Conservation (phyloP, 2,797 vertebrate species). For the Epinephelus awoara region DNA sequence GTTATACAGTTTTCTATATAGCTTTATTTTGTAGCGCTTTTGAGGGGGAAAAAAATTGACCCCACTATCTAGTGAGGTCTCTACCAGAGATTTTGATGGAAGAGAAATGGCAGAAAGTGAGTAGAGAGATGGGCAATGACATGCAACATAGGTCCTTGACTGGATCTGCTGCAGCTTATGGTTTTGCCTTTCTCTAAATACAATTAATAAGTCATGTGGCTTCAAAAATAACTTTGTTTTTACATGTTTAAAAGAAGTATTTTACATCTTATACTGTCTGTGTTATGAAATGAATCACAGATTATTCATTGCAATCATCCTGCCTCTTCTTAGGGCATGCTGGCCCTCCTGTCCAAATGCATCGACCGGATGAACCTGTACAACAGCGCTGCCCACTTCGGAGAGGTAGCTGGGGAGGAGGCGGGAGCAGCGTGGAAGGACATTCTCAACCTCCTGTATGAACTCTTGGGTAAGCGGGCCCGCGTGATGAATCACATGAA, state of each 20-base stretch:
- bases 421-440: conserved; percentile 94
- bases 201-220: not conserved
- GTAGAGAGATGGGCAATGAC: not conserved
- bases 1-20: not conserved
- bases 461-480: conserved; percentile 90
- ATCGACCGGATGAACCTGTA: conserved; percentile 97
- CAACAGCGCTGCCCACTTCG: conserved; percentile 94
- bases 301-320: not conserved
- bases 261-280: not conserved
- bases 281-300: not conserved
- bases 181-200: no score
- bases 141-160: not conserved
- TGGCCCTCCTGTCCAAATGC: conserved; percentile 94
- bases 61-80: not conserved
- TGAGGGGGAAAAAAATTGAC: no score
- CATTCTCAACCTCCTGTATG: conserved; percentile 96
- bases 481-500: conserved; percentile 46
- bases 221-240: not conserved
- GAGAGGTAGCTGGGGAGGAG: conserved; percentile 92
- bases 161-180: not conserved
- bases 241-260: not conserved
- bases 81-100: not conserved
- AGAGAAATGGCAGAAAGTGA: not conserved
- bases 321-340: conserved; percentile 91
- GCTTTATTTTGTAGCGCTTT: not conserved